Evolutionary conservation across 2,888 invertebrate species (phyloP).

Genomic region (Philhelius pedissequus): DNA sequence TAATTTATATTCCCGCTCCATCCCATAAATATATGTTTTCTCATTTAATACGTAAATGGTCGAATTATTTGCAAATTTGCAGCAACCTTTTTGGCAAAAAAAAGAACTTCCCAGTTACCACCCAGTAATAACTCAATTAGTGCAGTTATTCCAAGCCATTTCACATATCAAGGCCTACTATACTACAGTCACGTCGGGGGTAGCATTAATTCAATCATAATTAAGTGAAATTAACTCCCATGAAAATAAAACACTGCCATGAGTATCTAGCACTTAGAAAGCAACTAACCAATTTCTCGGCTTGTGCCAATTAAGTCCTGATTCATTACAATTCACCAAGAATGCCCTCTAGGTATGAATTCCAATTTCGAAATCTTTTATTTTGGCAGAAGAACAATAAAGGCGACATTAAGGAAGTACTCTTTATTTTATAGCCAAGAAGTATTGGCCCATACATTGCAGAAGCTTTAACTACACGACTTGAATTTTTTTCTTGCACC

Average conservation of each 20-base stretch:
- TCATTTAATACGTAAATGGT: conserved; percentile 29
- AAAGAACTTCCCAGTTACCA: background rate
- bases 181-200: background rate
- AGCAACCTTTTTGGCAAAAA: background rate
- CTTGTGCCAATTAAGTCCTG: conserved; percentile 51
- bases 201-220: conserved; percentile 65
- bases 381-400: background rate
- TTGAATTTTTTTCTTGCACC: background rate
- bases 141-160: conserved; percentile 39
- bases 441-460: conserved; percentile 34
- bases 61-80: conserved; percentile 50
- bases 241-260: background rate
- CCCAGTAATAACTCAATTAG: conserved; percentile 60
- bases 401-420: background rate
- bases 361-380: conserved; percentile 26
- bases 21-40: conserved; percentile 1
- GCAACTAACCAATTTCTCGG: background rate
- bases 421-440: background rate
- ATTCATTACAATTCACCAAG: conserved; percentile 50
- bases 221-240: conserved; percentile 50
- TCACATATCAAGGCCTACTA: conserved; percentile 3
- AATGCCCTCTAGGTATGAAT: conserved; percentile 62
- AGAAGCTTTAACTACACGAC: background rate
- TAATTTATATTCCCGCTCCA: background rate
- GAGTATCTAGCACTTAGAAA: background rate